Conservation (phyloP, 2,113 vertebrate genomes). For the Ictidomys tridecemlineatus region DNA sequence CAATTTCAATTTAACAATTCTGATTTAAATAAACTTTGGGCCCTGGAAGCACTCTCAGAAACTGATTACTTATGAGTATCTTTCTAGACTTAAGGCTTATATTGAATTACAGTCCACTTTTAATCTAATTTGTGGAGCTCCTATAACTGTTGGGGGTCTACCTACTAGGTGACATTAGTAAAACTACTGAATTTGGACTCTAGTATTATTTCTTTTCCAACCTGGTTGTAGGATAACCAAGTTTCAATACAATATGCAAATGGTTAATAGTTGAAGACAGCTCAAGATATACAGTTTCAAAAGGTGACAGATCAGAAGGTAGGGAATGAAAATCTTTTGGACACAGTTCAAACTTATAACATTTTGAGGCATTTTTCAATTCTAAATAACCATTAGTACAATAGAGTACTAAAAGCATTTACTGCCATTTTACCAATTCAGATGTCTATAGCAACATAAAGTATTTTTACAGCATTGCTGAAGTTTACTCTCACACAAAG, state of each 20-base stretch:
- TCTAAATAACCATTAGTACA: slow-evolving; percentile 80
- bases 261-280: slow-evolving; percentile 83
- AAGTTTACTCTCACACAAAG: slow-evolving; percentile 80
- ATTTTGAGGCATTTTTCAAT: slow-evolving; percentile 86
- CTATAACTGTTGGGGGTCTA: slow-evolving; percentile 44
- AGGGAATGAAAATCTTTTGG: slow-evolving; percentile 86
- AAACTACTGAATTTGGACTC: slow-evolving; percentile 76
- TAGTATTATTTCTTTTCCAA: slow-evolving; percentile 57
- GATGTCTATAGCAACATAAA: slow-evolving; percentile 75
- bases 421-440: slow-evolving; percentile 74
- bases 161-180: slow-evolving; percentile 66
- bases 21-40: slow-evolving; percentile 43
- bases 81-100: slow-evolving; percentile 13
- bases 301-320: slow-evolving; percentile 84
- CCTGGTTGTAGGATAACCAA: slow-evolving; percentile 51
- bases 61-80: slow-evolving; percentile 23
- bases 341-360: slow-evolving; percentile 85
- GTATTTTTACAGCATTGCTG: slow-evolving; percentile 79
- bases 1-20: slow-evolving; percentile 54
- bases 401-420: slow-evolving; percentile 84
- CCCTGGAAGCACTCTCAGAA: slow-evolving; percentile 54
- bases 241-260: slow-evolving; percentile 70
- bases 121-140: slow-evolving; percentile 59
- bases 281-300: slow-evolving; percentile 87
- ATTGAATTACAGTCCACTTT: slow-evolving; percentile 56